Evolutionary conservation across 2,888 invertebrate genomes (phyloP), one percentile per base, ranked within the genome.

Genomic region (Ectemnius cavifrons): DNA sequence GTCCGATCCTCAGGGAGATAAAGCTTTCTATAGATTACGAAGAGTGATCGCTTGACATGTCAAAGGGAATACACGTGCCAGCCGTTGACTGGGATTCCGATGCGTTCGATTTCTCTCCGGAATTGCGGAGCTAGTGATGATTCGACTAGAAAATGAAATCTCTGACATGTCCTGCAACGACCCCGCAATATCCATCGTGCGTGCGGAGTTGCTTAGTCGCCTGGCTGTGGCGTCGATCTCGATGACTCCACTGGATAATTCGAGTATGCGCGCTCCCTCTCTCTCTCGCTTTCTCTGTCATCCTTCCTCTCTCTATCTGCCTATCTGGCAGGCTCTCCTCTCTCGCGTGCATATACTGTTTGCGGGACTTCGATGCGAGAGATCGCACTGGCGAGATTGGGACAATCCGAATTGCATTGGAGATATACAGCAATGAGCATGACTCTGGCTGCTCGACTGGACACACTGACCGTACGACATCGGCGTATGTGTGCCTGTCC

Each of bases 111-210:
- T 79, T 66, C 69, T 76, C 82, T 75, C 75, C 69, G 59, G 75
- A 78, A 37, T 37, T 11, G 37, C 8, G 11, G 11, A 37, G 37
- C 37, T 37, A 11, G 37, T 6, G 37, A 16, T 16, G 81, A 82
- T 77, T 68, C 67, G 68, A 71, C 67, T 59, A 56, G 75, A 68
- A 77, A 82, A 82, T 82, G 77, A 82, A 79, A 83, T 83, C 77
- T 81, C 77, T 76, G 58, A 45, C 61, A 37, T 62, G 66, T 37
- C 62, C 68, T 47, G 71, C 71, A 67, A 61, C 60, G 60, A 20
- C 28, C 68, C 67, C 71, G 73, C 71, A 71, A 67, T 67, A 71
- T 64, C 75, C 75, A 70, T 72, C 78, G 59, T 61, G 16, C 18
- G 47, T 71, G 28, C 67, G 66, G 70, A 78, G 73, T 73, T 68